Base-by-base conservation (phyloP, 2,113 vertebrate species). In the Rhinoderma darwinii region DNA sequence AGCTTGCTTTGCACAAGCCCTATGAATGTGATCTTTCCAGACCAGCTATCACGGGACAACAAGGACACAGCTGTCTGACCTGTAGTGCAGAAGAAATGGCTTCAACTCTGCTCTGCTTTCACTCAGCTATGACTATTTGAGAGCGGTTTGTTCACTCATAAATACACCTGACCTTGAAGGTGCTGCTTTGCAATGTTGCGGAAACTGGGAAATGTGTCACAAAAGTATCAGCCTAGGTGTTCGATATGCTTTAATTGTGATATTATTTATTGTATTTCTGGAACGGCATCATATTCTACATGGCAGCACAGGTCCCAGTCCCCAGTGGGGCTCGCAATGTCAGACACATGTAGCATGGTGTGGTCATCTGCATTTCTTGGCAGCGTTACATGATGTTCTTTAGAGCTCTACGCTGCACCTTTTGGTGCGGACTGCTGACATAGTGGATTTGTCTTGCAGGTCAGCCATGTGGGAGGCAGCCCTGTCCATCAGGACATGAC, bases 51-150 rank as follows among this genome's bases (percentile, higher is more conserved):
- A 43, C 32, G n/a, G 35, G 78, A 61, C 78, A 41, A 43, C 78
- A 81, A 56, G 77, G 51, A 79, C 75, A 78, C 47, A 54, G 75
- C 75, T 79, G 77, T 20, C 77, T 59, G 50, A 78, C 75, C 75
- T 78, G 30, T 51, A 35, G 9, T 56, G 17, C 25, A 78, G 76
- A 35, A 54, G 35, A 77, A 56, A 78, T 35, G 32, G 30, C 47
- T 35, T 22, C 4, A 12, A 22, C 75, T 51, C 50, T 56, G 77
- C 51, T 79, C 77, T n/a, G 51, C 9, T 78, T 78, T 78, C 75
- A 32, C 30, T 56, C 76, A 56, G 76, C 50, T 54, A 32, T 78
- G 76, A 78, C 76, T 78, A 18, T 27, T 20, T 12, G 7, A 78
- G 32, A 30, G 11, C 11, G 30, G 44, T 54, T 78, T 51, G 30